These are phyloP conservation scores for Rhagoletis zephyria DNA, from an alignment of 1,140 invertebrate species.

Conservation along the genomic window DNA sequence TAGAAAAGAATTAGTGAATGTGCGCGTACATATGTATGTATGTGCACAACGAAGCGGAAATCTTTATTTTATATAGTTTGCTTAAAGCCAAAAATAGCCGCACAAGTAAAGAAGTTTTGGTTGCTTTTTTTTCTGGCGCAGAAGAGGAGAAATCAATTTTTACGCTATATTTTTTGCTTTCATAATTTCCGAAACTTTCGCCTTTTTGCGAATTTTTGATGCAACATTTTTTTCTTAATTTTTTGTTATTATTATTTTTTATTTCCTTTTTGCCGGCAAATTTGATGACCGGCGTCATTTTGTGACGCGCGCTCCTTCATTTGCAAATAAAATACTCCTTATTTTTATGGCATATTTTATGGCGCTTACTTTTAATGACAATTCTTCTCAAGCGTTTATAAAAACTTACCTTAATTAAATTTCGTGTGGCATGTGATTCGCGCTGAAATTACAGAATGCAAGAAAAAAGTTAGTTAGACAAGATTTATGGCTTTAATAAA, in stretches of 20 bases:
- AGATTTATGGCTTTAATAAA: constrained; percentile 6
- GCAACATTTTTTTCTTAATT: neutral
- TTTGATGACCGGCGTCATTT: constrained; percentile 26
- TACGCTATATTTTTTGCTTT: neutral
- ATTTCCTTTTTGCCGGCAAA: neutral
- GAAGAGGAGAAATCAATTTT: neutral
- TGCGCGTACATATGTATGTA: too few species aligned
- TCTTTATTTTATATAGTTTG: neutral
- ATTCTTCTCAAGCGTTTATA: neutral
- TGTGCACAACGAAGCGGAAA: too few species aligned
- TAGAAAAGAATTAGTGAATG: neutral
- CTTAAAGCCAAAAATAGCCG: neutral
- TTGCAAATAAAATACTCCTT: neutral
- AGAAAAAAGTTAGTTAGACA: neutral
- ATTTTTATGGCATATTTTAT: constrained; percentile 41
- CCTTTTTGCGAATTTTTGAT: neutral
- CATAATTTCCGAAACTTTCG: neutral
- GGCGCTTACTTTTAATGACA: constrained; percentile 44
- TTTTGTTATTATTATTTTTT: neutral
- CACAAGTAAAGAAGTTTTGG: neutral
- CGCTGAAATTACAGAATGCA: constrained; percentile 15
- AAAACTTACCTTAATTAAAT: constrained; percentile 44
- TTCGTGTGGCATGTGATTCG: neutral
- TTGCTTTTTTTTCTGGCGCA: neutral
- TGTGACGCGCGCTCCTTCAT: neutral